phyloP scores from a whole-genome alignment of 1,140 invertebrate species.

The Eufriesea mexicana region DNA sequence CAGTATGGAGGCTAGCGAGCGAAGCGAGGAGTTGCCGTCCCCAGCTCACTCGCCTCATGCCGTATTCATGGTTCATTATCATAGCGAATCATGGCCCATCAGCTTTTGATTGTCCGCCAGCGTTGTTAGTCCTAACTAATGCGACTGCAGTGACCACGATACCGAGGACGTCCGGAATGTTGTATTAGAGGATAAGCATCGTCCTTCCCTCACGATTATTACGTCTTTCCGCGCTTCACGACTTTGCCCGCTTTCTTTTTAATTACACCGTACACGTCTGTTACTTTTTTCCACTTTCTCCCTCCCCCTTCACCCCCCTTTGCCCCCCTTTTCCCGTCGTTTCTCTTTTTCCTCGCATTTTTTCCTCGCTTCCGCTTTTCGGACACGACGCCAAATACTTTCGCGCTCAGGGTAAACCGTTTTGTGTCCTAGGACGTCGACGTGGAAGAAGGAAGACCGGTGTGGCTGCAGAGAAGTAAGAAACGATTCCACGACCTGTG shows the following conservation, averaged over 20 bases:
- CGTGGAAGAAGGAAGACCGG: neutral
- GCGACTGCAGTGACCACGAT: slow-evolving; percentile 80
- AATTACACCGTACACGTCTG: neutral
- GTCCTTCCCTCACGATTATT: slow-evolving; percentile 54
- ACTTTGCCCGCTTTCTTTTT: neutral
- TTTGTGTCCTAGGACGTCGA: neutral
- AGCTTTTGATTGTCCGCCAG: slow-evolving; percentile 82
- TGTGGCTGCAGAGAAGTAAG: neutral
- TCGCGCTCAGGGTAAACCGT: neutral
- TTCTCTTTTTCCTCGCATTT: too few species aligned
- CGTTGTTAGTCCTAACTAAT: slow-evolving; percentile 82
- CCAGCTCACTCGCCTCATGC: slow-evolving; percentile 79
- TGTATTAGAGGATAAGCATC: slow-evolving; percentile 67
- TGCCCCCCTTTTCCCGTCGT: neutral
- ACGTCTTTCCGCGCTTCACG: slow-evolving; percentile 4
- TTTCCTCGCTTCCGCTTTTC: neutral
- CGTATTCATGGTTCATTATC: slow-evolving; percentile 83
- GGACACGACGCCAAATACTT: too few species aligned
- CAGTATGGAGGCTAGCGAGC: slow-evolving; percentile 67
- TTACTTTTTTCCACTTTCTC: neutral
- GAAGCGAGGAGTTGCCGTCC: slow-evolving; percentile 79
- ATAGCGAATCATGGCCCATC: slow-evolving; percentile 83
- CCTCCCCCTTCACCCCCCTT: accelerated
- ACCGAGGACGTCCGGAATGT: slow-evolving; percentile 66
- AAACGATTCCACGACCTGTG: neutral